phyloP scores from a whole-genome alignment of 2,888 invertebrate species.

The Crepidodera aurea region DNA sequence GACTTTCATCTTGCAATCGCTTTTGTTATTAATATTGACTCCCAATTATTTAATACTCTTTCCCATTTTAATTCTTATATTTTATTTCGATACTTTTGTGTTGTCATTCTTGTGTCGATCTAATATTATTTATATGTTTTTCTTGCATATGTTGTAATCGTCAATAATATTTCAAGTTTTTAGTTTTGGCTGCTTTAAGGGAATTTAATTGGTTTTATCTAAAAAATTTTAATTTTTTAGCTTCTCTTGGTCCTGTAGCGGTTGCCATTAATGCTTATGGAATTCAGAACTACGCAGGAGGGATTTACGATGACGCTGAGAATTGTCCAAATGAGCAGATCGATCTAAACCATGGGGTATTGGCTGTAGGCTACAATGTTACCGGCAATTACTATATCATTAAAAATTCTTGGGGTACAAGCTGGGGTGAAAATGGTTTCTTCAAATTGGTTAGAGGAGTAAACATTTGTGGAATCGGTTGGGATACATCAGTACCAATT shows the following conservation, averaged over 20 bases:
- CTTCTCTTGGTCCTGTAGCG: neutral
- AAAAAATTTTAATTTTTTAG: no score
- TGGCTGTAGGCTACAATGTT: constrained; percentile 12
- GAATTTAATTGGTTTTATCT: neutral
- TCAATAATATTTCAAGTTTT: no score
- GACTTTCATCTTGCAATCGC: no score
- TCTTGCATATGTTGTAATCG: no score
- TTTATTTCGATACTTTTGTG: no score
- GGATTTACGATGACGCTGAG: neutral
- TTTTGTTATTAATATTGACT: no score
- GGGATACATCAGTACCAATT: neutral
- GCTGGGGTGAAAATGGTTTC: constrained; percentile 13
- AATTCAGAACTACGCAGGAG: constrained; percentile 2
- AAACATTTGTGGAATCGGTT: neutral
- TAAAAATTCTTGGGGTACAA: constrained; percentile 10
- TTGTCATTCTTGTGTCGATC: no score
- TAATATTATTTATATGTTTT: no score
- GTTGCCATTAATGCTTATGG: neutral
- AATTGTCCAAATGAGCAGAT: neutral
- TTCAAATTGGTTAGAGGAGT: neutral
- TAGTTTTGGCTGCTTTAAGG: no score
- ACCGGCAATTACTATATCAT: constrained; percentile 10
- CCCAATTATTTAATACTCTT: no score
- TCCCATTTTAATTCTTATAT: no score
- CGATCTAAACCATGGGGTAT: constrained; percentile 2